Evolutionary conservation across 2,113 vertebrate species (phyloP).

Genomic region (Periophthalmus modestus): DNA sequence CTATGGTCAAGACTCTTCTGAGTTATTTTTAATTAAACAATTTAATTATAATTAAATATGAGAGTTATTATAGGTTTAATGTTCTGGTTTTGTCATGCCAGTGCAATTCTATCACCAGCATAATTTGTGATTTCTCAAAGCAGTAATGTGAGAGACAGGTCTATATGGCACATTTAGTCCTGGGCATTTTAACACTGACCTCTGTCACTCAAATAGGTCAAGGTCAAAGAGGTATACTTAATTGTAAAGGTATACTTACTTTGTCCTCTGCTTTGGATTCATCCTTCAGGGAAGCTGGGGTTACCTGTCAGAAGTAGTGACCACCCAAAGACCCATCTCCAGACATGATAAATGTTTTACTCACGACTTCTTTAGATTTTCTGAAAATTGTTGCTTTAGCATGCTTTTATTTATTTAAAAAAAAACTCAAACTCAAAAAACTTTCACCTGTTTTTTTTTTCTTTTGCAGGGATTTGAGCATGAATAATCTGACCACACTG

Average conservation of each 20-base stretch:
- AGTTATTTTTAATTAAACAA: background rate
- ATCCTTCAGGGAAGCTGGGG: no score
- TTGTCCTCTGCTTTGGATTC: no score
- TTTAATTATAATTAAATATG: background rate
- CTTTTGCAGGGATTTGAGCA: slow-evolving; percentile 88
- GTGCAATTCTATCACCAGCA: background rate
- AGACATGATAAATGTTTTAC: background rate
- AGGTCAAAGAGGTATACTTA: no score
- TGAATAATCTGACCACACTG: slow-evolving; percentile 92
- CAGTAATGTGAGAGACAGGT: background rate
- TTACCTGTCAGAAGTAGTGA: no score
- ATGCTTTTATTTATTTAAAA: no score
- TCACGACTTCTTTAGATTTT: no score
- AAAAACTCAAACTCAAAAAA: background rate
- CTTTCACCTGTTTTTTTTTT: background rate
- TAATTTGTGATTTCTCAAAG: background rate
- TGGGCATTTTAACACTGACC: no score
- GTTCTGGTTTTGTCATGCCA: background rate
- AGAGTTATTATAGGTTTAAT: background rate
- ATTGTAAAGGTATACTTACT: no score
- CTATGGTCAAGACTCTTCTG: background rate
- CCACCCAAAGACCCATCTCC: no score
- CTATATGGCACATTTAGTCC: no score
- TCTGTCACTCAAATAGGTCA: background rate
- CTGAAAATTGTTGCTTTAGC: no score